Evolutionary conservation across 2,888 invertebrate species (phyloP).

Genomic region (Clivina fossor): DNA sequence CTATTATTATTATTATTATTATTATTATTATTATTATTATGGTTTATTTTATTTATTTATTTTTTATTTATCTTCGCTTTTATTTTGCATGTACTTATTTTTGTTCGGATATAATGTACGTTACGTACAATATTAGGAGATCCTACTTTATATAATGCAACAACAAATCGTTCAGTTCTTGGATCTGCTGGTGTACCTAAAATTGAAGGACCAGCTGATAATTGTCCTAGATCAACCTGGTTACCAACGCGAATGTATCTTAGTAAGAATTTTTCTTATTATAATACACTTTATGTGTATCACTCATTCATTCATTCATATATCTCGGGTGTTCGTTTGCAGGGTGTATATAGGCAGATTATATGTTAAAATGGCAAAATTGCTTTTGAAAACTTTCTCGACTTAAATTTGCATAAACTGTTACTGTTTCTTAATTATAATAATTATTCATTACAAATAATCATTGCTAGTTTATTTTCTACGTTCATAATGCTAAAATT

Average conservation of each 20-base stretch:
- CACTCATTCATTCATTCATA: too few relatives aligned
- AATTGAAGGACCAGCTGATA: conserved; percentile 60
- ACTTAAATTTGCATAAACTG: too few relatives aligned
- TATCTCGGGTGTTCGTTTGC: too few relatives aligned
- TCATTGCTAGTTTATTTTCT: too few relatives aligned
- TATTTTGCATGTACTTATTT: conserved; percentile 42
- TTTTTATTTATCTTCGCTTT: conserved; percentile 46
- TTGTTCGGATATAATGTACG: conserved; percentile 45
- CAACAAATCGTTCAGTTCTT: conserved; percentile 50
- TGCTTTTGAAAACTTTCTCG: too few relatives aligned
- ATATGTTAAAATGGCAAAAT: too few relatives aligned
- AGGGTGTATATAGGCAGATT: too few relatives aligned
- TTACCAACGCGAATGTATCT: conserved; percentile 66
- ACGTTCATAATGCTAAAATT: too few relatives aligned
- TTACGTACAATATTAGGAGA: conserved; percentile 51
- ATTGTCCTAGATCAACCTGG: conserved; percentile 64
- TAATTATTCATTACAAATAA: too few relatives aligned
- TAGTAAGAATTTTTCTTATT: conserved; percentile 63
- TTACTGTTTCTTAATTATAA: too few relatives aligned
- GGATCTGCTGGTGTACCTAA: conserved; percentile 58
- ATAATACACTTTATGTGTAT: too few relatives aligned
- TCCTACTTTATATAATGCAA: conserved; percentile 50
- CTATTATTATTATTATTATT: conserved; percentile 31
- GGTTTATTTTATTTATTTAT: conserved; percentile 47
- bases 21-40: conserved; percentile 39